Evolutionary conservation across 2,113 vertebrate species (phyloP).

Genomic region (Jacana jacana): DNA sequence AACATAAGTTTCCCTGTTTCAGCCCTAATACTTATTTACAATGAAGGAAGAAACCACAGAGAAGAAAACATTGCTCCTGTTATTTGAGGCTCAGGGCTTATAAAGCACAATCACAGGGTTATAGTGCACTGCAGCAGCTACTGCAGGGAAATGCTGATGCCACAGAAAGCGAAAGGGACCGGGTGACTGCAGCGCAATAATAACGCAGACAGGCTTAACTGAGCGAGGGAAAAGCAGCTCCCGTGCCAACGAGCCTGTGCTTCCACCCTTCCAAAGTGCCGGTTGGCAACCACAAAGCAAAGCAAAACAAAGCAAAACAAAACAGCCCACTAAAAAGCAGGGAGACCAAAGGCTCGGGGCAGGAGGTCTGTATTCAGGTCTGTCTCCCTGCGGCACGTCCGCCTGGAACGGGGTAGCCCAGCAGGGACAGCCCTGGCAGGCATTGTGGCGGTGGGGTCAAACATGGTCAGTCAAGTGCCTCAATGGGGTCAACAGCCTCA

Average conservation of each 20-base stretch:
- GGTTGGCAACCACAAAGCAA: background rate
- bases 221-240: conserved; percentile 60
- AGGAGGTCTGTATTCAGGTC: background rate
- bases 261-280: conserved; percentile 36
- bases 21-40: background rate
- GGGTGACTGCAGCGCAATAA: conserved; percentile 49
- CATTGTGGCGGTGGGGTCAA: fast-evolving
- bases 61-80: background rate
- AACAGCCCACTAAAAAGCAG: background rate
- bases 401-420: fast-evolving
- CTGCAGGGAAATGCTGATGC: conserved; percentile 71
- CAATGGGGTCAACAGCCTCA: fast-evolving
- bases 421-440: background rate
- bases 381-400: background rate
- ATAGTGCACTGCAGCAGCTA: background rate
- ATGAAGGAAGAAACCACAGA: background rate
- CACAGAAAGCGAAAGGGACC: conserved; percentile 55
- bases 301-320: conserved; percentile 48
- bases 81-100: background rate
- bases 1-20: background rate
- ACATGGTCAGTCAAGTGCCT: fast-evolving
- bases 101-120: conserved; percentile 40
- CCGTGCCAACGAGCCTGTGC: background rate
- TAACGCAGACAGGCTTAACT: conserved; percentile 68
- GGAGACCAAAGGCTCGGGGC: background rate